phyloP scores from a whole-genome alignment of 2,113 vertebrate species.

The Rhinoderma darwinii region DNA sequence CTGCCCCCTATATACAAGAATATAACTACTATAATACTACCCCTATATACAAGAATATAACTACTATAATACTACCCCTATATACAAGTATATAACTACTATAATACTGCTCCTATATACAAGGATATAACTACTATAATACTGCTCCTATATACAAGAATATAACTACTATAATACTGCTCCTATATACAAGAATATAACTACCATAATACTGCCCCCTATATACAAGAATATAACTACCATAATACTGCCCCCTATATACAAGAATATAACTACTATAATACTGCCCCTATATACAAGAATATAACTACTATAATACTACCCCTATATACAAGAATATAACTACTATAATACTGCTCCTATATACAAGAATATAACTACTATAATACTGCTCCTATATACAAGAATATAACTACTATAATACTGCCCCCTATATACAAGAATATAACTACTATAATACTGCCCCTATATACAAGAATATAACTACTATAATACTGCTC shows the following conservation, averaged over 20 bases:
- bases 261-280: not conserved
- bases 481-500: not conserved
- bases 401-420: not conserved
- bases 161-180: not conserved
- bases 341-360: not conserved
- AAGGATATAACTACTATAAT: conserved; percentile 7
- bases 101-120: not conserved
- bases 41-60: not conserved
- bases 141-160: too few species aligned
- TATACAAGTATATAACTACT: conserved; percentile 2
- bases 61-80: not conserved
- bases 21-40: not conserved
- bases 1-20: not conserved
- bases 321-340: not conserved
- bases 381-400: not conserved
- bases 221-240: not conserved
- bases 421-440: not conserved
- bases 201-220: not conserved
- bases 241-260: not conserved
- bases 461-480: not conserved
- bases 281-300: not conserved
- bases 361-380: not conserved
- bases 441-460: conserved; percentile 8
- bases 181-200: not conserved
- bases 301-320: conserved; percentile 13